Evolutionary conservation across 2,888 invertebrate species (phyloP), one percentile per base, ranked within the genome.

Genomic region (Quadroppia sp.): DNA sequence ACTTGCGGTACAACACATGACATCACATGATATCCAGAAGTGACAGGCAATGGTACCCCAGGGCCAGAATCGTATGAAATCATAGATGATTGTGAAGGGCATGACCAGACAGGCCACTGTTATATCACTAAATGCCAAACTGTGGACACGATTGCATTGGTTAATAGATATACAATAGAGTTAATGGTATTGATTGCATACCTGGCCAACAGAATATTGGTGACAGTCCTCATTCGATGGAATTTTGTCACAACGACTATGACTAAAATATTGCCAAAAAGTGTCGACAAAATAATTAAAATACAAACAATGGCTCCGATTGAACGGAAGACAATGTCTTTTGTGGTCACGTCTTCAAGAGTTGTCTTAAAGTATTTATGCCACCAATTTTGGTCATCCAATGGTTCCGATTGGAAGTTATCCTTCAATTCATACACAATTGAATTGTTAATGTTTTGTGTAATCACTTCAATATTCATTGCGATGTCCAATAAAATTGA

Each of bases 1-100:
- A 28, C 81, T 81, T 2, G 81, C 81, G 1, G 81, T 81, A 72
- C 81, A 81, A 75, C 81, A 82, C 78, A 80, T 81, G 61, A 81
- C 81, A 77, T 81, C 81, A 75, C 81, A 82, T 17, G 81, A 81
- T 64, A 81, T 80, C 80, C 80, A 81, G 59, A 81, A 78, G 77
- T 81, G 80, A 74, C 81, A 81, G 42, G 80, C 78, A 9, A 80
- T 75, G 72, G 79, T 78, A 28, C 81, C 81, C 76, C 82, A 81
- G 25, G 77, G 71, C 81, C 81, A 82, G 30, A 75, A 73, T 1
- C 73, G 73, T 25, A 69, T 56, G 17, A 94, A 72, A 71, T 81
- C 80, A 71, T 80, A 80, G 13, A 81, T 75, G 7, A 81, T 77
- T 13, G 79, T 78, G 76, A 80, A 81, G 0, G 81, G 81, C 81